These are phyloP conservation scores for Halichondria panicea DNA, from an alignment of 37 sponge, comb jelly and placozoan genomes.

Conservation along the genomic window DNA sequence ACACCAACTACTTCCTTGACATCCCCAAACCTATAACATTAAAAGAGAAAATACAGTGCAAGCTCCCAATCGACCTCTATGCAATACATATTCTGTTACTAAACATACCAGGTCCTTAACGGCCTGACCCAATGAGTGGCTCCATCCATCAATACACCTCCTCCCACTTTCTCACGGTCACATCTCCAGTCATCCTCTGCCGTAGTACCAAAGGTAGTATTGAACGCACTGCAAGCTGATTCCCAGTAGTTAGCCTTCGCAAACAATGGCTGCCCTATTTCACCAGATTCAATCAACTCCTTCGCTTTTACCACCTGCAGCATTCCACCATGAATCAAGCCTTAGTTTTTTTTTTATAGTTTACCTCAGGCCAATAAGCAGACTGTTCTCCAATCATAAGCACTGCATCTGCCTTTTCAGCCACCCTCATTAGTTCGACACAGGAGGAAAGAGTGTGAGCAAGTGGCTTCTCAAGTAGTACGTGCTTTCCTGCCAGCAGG, in stretches of 20 bases:
- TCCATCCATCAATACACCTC: slow-evolving; percentile 59
- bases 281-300: slow-evolving; percentile 27
- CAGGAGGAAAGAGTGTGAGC: slow-evolving; percentile 35
- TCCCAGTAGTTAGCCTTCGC: slow-evolving; percentile 64
- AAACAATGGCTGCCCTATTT: slow-evolving; percentile 47
- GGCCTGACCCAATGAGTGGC: slow-evolving; percentile 44
- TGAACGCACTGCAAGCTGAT: no score
- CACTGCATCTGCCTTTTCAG: slow-evolving; percentile 6
- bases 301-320: slow-evolving; percentile 42
- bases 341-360: neutral
- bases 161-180: slow-evolving; percentile 30
- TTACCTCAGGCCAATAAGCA: slow-evolving; percentile 60
- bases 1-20: slow-evolving; percentile 24
- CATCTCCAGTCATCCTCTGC: slow-evolving; percentile 29
- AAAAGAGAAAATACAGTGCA: neutral
- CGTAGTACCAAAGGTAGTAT: slow-evolving; percentile 6
- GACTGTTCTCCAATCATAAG: slow-evolving; percentile 63
- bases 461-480: slow-evolving; percentile 69
- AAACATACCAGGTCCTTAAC: slow-evolving; percentile 23
- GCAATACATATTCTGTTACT: neutral
- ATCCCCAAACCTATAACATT: slow-evolving; percentile 24
- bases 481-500: slow-evolving; percentile 49
- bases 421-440: slow-evolving; percentile 17
- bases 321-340: neutral
- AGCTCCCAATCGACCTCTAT: neutral